phyloP scores from a whole-genome alignment of 2,888 invertebrate genomes.

The Schizaphis graminum region DNA sequence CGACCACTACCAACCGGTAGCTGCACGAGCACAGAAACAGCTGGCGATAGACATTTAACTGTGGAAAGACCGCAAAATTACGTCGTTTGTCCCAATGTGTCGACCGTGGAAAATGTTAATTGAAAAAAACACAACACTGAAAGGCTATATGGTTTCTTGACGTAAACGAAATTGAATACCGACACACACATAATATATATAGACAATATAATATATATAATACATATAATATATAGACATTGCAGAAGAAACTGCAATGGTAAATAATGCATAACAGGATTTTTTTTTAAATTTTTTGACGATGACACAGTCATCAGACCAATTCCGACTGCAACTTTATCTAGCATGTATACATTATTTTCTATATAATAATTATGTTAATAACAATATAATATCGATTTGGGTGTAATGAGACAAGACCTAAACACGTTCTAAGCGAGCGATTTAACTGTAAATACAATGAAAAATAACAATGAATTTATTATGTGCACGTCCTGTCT shows the following conservation, averaged over 20 bases:
- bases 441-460: background rate
- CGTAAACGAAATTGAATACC: background rate
- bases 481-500: background rate
- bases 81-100: background rate
- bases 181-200: background rate
- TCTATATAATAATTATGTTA: background rate
- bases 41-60: background rate
- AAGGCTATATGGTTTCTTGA: background rate
- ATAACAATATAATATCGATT: background rate
- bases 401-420: slow-evolving; percentile 2
- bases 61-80: slow-evolving; percentile 1
- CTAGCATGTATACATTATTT: background rate
- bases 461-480: background rate
- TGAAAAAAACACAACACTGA: slow-evolving; percentile 8
- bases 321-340: background rate
- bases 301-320: background rate
- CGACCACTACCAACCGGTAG: background rate
- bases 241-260: background rate
- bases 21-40: background rate
- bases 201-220: background rate
- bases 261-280: background rate
- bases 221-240: background rate
- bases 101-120: slow-evolving; percentile 34
- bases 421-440: background rate
- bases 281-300: background rate